Evolutionary conservation across 2,797 vertebrate species (phyloP), one percentile per base, ranked within the genome.

Genomic region (Diplodus puntazzo): DNA sequence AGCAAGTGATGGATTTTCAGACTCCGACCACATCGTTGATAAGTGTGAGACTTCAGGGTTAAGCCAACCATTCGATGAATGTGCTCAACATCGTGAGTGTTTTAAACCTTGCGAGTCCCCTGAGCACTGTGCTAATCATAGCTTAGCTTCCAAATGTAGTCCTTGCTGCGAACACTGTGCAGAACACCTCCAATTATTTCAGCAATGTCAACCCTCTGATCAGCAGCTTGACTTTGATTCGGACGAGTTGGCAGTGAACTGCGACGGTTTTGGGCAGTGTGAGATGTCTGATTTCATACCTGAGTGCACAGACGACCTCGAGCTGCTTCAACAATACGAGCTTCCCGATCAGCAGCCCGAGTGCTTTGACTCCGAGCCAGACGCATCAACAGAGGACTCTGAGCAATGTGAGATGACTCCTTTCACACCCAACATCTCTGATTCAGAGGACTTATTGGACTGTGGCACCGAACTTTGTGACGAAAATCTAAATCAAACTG

Each of bases 121-220:
- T 53, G 85, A 92, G 82, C 84, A 75, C 71, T 75, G 87, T 43
- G 89, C 85, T 94, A 92, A 93, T 93, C 91, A 84, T 84, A 88
- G 87, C 79, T 65, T 89, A 81, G 81, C 83, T 67, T 80, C 77
- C 54, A 63, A 88, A 87, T 89, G 84, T 76, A 75, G 77, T 71
- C 65, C 71, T 77, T 84, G 83, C 84, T 82, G 85, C 84, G 92
- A 92, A 92, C 90, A 91, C 50, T 82, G 84, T 45, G 57, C 84
- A 46, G 81, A 89, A 87, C 84, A 88, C 80, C 86, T 91, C 77
- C 68, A 81, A 43, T 81, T 89, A 92, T 93, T 88, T 81, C 83
- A 89, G 75, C 89, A 87, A 90, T 92, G 91, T 57, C 48, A 88
- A 68, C 69, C 87, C 73, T 64, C 73, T 72, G 78, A 85, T 90